A percentile compares a stretch with the other conserved stretches of the same genome.
These are phyloP conservation scores for Aspidapion aeneum DNA, from an alignment of 2,888 invertebrate species.

Conservation along the genomic window DNA sequence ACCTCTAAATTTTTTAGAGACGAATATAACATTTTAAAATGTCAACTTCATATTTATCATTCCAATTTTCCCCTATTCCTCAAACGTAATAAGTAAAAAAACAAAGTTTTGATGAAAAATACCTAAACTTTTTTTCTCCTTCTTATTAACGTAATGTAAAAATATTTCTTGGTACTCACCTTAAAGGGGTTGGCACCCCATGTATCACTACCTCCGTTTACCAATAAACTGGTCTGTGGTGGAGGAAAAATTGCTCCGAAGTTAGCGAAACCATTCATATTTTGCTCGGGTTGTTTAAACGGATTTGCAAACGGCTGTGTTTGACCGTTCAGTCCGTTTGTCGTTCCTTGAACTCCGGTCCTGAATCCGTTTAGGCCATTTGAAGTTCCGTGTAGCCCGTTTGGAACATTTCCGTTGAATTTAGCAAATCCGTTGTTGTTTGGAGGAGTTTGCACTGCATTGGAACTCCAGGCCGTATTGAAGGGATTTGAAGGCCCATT, in stretches of 20 bases:
- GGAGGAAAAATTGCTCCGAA: constrained; percentile 37
- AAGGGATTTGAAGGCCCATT: constrained; percentile 17
- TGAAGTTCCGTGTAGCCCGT: constrained; percentile 27
- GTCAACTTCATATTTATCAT: too few species aligned
- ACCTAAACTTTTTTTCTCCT: too few species aligned
- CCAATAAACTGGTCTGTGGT: constrained; percentile 23
- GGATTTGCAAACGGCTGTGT: constrained; percentile 38
- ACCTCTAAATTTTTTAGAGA: too few species aligned
- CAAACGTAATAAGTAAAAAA: too few species aligned
- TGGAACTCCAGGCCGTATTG: constrained; percentile 4
- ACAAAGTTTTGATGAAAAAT: too few species aligned
- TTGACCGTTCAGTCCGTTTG: constrained; percentile 27
- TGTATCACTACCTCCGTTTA: constrained; percentile 31
- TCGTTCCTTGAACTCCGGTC: constrained; percentile 7
- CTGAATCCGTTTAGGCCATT: constrained; percentile 36
- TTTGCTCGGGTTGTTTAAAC: constrained; percentile 35
- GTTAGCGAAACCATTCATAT: constrained; percentile 37
- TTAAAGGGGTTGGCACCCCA: constrained; percentile 46
- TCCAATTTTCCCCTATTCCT: too few species aligned
- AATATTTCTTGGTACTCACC: constrained; percentile 32
- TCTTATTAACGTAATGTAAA: too few species aligned
- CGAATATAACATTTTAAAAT: too few species aligned
- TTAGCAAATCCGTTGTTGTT: constrained; percentile 8
- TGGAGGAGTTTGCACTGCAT: not conserved
- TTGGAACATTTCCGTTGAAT: constrained; percentile 8